Conservation (phyloP, 2,888 invertebrate species). For the Synergus laeviventris region DNA sequence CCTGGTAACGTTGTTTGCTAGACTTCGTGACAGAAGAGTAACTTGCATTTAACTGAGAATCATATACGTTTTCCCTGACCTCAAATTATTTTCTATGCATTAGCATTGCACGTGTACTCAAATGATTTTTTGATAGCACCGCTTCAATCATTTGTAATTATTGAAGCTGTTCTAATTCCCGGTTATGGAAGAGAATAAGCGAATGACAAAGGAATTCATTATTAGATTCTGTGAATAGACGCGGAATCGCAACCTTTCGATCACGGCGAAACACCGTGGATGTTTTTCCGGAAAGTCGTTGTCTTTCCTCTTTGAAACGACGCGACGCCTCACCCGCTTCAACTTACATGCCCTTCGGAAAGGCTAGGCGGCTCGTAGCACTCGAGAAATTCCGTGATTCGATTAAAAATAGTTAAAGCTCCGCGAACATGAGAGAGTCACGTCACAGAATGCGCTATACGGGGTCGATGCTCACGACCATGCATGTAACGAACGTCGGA, state of each 20-base stretch:
- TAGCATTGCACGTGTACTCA: background rate
- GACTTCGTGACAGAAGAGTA: slow-evolving; percentile 27
- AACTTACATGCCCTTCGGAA: slow-evolving; percentile 43
- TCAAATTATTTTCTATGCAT: background rate
- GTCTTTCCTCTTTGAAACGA: slow-evolving; percentile 20
- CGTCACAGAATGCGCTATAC: slow-evolving; percentile 41
- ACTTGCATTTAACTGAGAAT: slow-evolving; percentile 7
- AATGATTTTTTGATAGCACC: background rate
- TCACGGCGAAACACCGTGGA: background rate
- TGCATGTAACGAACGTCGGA: slow-evolving; percentile 59
- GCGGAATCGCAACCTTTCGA: background rate
- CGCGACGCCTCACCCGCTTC: slow-evolving; percentile 42
- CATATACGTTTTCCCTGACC: background rate
- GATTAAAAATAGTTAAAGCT: slow-evolving; percentile 41
- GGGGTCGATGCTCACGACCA: slow-evolving; percentile 63
- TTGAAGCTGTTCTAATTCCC: background rate
- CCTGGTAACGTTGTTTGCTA: slow-evolving; percentile 35
- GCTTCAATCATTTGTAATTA: too few species aligned
- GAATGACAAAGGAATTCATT: background rate
- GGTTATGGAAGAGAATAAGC: background rate
- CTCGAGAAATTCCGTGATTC: slow-evolving; percentile 42
- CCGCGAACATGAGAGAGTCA: slow-evolving; percentile 37
- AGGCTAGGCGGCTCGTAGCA: slow-evolving; percentile 37
- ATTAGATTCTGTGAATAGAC: background rate
- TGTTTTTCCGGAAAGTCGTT: slow-evolving; percentile 21